Conservation (phyloP, 2,888 invertebrate genomes). For the Scaptomyza tumidula region DNA sequence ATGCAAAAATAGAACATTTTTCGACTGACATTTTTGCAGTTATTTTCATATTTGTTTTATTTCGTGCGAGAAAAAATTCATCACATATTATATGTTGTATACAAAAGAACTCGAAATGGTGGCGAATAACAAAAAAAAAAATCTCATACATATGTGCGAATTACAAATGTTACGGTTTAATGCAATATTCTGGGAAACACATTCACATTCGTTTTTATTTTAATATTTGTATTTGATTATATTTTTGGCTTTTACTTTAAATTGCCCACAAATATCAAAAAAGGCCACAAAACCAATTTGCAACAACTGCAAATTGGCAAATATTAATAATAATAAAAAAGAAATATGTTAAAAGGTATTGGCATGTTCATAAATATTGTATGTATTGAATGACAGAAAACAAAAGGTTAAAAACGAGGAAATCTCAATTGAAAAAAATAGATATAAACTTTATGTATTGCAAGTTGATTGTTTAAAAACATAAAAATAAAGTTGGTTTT, state of each 20-base stretch:
- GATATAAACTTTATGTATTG: too few relatives aligned
- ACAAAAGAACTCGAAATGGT: conserved; percentile 37
- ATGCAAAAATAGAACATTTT: conserved; percentile 44
- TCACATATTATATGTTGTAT: conserved; percentile 53
- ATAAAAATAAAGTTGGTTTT: too few relatives aligned
- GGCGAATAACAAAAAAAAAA: conserved; percentile 2
- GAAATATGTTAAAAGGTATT: background rate
- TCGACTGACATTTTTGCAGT: conserved; percentile 17
- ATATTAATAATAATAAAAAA: background rate
- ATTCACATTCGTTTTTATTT: background rate
- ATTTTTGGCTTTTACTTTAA: conserved; percentile 8
- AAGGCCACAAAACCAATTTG: background rate
- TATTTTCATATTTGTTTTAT: conserved; percentile 13
- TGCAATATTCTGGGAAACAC: background rate
- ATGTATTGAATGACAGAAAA: too few relatives aligned
- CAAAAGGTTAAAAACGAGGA: too few relatives aligned
- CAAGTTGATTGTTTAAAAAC: too few relatives aligned
- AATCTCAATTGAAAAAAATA: too few relatives aligned
- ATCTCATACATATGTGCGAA: background rate
- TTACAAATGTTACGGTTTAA: conserved; percentile 15
- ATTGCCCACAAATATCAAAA: conserved; percentile 15
- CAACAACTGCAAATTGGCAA: background rate
- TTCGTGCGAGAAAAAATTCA: background rate
- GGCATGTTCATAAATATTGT: too few relatives aligned
- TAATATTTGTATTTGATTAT: conserved; percentile 34